phyloP scores from a whole-genome alignment of 2,797 vertebrate genomes.

The Anas capensis region DNA sequence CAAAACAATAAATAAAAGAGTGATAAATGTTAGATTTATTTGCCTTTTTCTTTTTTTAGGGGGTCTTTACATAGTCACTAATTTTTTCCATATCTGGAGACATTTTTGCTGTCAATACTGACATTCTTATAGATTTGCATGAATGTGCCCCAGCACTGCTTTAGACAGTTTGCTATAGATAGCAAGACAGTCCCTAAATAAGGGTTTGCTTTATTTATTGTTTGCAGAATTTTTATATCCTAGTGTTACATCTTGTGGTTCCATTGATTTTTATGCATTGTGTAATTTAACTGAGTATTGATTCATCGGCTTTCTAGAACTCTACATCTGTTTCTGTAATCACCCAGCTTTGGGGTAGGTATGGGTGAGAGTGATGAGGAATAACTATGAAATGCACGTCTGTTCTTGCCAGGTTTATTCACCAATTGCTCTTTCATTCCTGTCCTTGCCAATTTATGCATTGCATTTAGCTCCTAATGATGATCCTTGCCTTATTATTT shows the following conservation, averaged over 20 bases:
- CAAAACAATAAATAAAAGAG: too few species aligned
- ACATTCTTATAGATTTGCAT: background rate
- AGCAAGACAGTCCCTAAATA: background rate
- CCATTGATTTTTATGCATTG: constrained; percentile 41
- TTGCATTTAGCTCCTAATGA: fast-evolving
- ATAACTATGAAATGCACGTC: background rate
- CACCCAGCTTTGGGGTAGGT: background rate
- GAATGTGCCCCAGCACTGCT: background rate
- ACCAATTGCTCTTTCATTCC: background rate
- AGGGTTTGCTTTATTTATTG: constrained; percentile 31
- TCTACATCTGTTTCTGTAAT: constrained; percentile 44
- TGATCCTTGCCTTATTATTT: background rate
- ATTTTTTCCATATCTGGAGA: background rate
- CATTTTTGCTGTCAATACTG: background rate
- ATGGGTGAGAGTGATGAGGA: background rate
- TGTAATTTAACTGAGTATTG: constrained; percentile 47
- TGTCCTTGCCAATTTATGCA: background rate
- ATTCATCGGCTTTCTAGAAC: constrained; percentile 32
- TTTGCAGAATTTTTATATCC: constrained; percentile 29
- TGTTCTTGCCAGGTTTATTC: background rate
- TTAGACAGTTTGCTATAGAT: background rate
- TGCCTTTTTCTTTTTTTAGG: too few species aligned
- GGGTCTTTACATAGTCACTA: too few species aligned
- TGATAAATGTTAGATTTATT: too few species aligned
- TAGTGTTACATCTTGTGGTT: background rate